A percentile compares a stretch with the other conserved stretches of the same genome.
phyloP scores from a whole-genome alignment of 2,113 vertebrate genomes.

The Terrapene triunguis region DNA sequence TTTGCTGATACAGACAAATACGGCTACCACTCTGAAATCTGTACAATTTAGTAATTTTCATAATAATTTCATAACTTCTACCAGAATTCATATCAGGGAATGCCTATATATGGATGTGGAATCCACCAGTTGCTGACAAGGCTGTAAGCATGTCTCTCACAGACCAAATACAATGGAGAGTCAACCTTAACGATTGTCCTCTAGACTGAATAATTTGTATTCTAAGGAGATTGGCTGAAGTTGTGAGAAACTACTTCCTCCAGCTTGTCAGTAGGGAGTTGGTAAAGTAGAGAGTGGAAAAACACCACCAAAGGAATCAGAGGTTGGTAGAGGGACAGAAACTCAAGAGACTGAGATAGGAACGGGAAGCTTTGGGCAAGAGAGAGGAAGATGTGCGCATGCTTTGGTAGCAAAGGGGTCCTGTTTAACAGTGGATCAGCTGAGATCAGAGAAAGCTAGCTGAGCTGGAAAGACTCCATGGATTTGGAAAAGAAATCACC shows the following conservation, averaged over 20 bases:
- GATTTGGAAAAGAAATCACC: no score
- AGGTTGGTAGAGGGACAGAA: not conserved
- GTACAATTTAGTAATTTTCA: not conserved
- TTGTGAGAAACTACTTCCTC: not conserved
- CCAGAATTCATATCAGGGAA: not conserved
- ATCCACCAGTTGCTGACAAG: not conserved
- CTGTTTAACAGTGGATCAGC: not conserved
- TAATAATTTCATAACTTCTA: not conserved
- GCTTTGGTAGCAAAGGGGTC: not conserved
- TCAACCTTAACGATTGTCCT: not conserved
- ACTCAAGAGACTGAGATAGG: not conserved
- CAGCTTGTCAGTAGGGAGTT: not conserved
- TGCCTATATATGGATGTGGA: not conserved
- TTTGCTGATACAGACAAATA: no score
- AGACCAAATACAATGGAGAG: not conserved
- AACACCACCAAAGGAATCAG: not conserved
- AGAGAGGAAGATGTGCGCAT: not conserved
- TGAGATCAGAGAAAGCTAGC: not conserved
- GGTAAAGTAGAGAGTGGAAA: not conserved
- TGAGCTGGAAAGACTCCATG: not conserved
- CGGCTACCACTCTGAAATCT: no score
- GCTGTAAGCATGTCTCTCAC: not conserved
- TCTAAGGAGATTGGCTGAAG: not conserved
- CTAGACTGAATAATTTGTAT: not conserved
- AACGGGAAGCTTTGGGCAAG: not conserved